phyloP scores from a whole-genome alignment of 2,888 invertebrate genomes.

The Parasteatoda lunata region DNA sequence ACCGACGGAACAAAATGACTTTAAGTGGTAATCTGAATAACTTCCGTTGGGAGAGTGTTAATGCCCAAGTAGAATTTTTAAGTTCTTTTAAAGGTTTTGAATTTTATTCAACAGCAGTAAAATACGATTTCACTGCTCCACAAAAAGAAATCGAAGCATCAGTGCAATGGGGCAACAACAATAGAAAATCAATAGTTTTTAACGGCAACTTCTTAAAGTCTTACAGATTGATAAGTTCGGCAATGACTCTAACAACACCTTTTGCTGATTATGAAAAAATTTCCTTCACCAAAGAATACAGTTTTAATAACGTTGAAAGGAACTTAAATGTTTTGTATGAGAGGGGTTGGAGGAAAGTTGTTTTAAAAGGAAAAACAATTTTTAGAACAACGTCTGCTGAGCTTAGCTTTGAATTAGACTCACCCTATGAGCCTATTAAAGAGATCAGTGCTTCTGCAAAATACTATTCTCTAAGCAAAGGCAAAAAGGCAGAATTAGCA shows the following conservation, averaged over 20 bases:
- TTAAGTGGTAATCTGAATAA: slow-evolving; percentile 24
- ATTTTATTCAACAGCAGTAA: slow-evolving; percentile 32
- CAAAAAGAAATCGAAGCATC: slow-evolving; percentile 47
- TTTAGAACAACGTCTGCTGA: slow-evolving; percentile 4
- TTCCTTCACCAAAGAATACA: slow-evolving; percentile 2
- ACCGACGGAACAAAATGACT: slow-evolving; percentile 43
- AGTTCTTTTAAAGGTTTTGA: slow-evolving; percentile 53
- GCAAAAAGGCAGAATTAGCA: slow-evolving; percentile 18
- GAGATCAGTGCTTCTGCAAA: slow-evolving; percentile 34
- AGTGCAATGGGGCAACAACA: slow-evolving; percentile 36
- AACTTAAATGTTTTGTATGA: slow-evolving; percentile 23
- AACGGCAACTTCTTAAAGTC: slow-evolving; percentile 39
- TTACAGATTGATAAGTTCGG: slow-evolving; percentile 4
- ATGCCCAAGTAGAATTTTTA: slow-evolving; percentile 43
- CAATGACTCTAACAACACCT: slow-evolving; percentile 45
- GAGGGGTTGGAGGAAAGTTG: slow-evolving; percentile 1
- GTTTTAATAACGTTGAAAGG: neutral
- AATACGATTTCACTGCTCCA: slow-evolving; percentile 43
- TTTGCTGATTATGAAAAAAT: slow-evolving; percentile 27
- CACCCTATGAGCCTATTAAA: slow-evolving; percentile 20
- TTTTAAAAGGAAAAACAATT: slow-evolving; percentile 12
- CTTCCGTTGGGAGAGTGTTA: slow-evolving; percentile 39
- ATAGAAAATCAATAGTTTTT: slow-evolving; percentile 31
- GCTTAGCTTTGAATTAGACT: slow-evolving; percentile 27
- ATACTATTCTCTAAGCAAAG: slow-evolving; percentile 13